These are phyloP conservation scores for Tokudaia tokunoshimensis DNA, from an alignment of 2,797 vertebrate species.

Conservation along the genomic window DNA sequence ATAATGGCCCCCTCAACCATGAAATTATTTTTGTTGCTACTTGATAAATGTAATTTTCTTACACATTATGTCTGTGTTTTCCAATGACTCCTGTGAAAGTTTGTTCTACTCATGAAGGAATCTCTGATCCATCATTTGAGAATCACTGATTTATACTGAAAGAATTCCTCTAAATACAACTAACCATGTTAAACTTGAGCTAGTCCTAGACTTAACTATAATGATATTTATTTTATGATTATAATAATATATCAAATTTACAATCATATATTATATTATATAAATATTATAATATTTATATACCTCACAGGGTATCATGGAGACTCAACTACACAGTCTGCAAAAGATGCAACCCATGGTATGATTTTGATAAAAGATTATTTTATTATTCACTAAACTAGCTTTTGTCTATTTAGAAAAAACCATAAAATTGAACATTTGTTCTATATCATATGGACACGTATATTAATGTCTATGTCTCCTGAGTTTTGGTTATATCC, in stretches of 20 bases:
- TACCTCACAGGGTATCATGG: not conserved
- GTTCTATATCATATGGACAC: not conserved
- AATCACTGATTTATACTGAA: not conserved
- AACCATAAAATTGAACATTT: constrained; percentile 28
- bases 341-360: not conserved
- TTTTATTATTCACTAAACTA: constrained; percentile 43
- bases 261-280: not conserved
- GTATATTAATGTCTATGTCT: not conserved
- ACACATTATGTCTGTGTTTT: not conserved
- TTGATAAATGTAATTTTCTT: not conserved
- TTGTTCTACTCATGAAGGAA: no score
- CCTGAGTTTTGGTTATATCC: not conserved
- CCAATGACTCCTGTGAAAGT: not conserved
- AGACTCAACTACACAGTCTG: not conserved
- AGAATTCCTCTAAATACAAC: not conserved
- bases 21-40: not conserved
- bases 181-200: not conserved
- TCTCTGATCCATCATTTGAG: not conserved
- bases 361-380: not conserved
- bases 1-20: not conserved
- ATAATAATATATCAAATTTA: not conserved
- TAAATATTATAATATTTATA: not conserved
- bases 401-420: not conserved
- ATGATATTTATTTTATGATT: not conserved
- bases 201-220: not conserved